Conservation (phyloP, 2,797 vertebrate species). For the Petrocephalus schoutedeni region DNA sequence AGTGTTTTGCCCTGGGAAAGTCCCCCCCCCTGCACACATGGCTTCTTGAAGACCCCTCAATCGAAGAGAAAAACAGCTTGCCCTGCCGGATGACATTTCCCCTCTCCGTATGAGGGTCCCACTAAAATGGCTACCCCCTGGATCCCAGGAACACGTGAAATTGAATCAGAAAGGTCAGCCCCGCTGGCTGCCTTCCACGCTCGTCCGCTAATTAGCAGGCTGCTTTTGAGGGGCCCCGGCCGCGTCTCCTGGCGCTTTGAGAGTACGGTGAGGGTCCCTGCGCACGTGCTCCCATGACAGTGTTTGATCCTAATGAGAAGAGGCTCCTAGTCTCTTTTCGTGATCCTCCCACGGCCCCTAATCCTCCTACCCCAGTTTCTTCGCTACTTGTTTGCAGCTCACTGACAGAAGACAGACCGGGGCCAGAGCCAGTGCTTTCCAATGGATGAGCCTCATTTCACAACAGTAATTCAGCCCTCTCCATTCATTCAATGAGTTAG, state of each 20-base stretch:
- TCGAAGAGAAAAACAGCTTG: slow-evolving; percentile 44
- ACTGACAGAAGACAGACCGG: neutral
- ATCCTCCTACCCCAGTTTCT: neutral
- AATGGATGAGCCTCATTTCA: neutral
- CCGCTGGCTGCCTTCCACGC: slow-evolving; percentile 26
- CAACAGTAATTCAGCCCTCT: neutral
- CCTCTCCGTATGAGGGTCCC: slow-evolving; percentile 38
- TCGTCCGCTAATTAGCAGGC: slow-evolving; percentile 40
- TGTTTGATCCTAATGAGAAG: neutral
- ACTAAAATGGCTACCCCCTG: slow-evolving; percentile 31
- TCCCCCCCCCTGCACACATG: slow-evolving; percentile 22
- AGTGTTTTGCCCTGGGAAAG: neutral
- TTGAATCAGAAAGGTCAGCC: slow-evolving; percentile 58
- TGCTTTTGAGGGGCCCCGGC: neutral
- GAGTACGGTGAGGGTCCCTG: neutral
- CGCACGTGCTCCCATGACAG: neutral
- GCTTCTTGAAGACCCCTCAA: slow-evolving; percentile 39
- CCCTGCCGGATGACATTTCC: slow-evolving; percentile 59
- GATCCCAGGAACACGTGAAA: slow-evolving; percentile 41
- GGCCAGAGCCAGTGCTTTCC: neutral
- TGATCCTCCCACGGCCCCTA: neutral
- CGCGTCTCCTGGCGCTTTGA: neutral
- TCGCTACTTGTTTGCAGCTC: neutral
- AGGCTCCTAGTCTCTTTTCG: neutral
- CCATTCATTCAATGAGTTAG: neutral